Evolutionary conservation across 2,113 vertebrate genomes (phyloP).

Genomic region (Desmodus rotundus): DNA sequence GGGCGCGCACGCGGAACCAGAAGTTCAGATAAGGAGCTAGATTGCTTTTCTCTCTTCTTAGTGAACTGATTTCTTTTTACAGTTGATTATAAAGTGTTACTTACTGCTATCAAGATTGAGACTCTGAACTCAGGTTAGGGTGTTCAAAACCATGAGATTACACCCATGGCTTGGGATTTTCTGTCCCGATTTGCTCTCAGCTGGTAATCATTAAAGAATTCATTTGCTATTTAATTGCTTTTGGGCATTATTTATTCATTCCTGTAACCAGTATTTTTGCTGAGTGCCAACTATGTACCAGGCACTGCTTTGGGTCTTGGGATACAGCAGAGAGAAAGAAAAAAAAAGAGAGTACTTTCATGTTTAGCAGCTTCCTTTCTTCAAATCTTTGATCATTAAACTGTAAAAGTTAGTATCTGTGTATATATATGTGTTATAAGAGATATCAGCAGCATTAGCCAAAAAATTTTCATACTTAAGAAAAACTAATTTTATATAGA

Average conservation of each 20-base stretch:
- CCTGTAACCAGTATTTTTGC: background rate
- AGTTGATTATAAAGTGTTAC: background rate
- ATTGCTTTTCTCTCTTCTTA: background rate
- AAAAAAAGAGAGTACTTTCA: background rate
- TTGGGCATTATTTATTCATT: background rate
- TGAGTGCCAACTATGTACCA: background rate
- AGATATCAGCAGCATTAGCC: background rate
- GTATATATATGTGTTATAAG: background rate
- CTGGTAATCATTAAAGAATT: background rate
- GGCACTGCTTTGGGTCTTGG: background rate
- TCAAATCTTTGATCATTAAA: background rate
- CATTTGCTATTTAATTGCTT: conserved; percentile 7
- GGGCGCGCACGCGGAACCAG: too few relatives aligned
- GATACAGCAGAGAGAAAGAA: background rate
- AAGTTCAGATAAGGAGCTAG: background rate
- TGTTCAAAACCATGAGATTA: background rate
- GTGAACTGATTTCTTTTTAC: background rate
- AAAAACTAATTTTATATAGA: background rate
- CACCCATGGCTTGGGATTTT: background rate
- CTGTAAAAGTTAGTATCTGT: background rate
- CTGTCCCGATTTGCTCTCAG: background rate
- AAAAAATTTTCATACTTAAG: background rate
- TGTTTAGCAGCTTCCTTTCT: background rate
- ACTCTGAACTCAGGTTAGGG: background rate
- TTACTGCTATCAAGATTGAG: background rate